A percentile compares a stretch with the other conserved stretches of the same genome.
These are phyloP conservation scores for Chlorodrepanis virens DNA, from an alignment of 2,113 vertebrate species.

Conservation along the genomic window DNA sequence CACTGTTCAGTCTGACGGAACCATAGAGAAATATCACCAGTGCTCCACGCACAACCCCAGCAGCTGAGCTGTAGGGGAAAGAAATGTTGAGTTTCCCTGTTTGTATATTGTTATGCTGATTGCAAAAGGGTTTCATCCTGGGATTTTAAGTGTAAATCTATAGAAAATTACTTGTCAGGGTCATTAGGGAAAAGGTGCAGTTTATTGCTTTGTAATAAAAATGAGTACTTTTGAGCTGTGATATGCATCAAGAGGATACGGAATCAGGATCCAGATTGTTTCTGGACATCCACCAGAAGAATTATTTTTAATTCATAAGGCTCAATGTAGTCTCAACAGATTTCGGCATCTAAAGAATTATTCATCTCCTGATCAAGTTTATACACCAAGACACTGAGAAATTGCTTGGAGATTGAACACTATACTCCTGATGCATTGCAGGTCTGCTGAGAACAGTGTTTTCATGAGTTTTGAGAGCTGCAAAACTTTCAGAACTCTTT, in stretches of 20 bases:
- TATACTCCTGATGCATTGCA: neutral
- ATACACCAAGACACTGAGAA: conserved; percentile 20
- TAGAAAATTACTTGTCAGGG: conserved; percentile 37
- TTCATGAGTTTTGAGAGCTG: neutral
- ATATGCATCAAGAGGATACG: conserved; percentile 28
- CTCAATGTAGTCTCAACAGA: conserved; percentile 4
- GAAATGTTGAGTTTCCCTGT: conserved; percentile 5
- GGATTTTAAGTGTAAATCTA: conserved; percentile 31
- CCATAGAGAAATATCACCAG: neutral
- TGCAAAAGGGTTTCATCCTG: conserved; percentile 7
- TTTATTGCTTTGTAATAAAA: conserved; percentile 57
- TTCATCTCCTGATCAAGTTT: conserved; percentile 11
- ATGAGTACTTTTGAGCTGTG: conserved; percentile 17
- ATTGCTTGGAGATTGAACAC: conserved; percentile 12
- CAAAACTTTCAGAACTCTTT: neutral
- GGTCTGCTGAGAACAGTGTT: neutral
- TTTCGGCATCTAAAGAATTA: conserved; percentile 53
- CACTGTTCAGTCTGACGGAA: neutral
- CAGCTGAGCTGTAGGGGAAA: neutral
- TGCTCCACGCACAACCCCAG: neutral
- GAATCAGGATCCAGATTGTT: conserved; percentile 14
- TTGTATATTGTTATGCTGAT: neutral
- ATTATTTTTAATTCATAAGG: conserved; percentile 62
- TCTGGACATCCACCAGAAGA: conserved; percentile 12
- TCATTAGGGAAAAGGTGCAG: conserved; percentile 24